Base-by-base conservation (phyloP, 2,888 invertebrate genomes). In the Pollenia angustigena region DNA sequence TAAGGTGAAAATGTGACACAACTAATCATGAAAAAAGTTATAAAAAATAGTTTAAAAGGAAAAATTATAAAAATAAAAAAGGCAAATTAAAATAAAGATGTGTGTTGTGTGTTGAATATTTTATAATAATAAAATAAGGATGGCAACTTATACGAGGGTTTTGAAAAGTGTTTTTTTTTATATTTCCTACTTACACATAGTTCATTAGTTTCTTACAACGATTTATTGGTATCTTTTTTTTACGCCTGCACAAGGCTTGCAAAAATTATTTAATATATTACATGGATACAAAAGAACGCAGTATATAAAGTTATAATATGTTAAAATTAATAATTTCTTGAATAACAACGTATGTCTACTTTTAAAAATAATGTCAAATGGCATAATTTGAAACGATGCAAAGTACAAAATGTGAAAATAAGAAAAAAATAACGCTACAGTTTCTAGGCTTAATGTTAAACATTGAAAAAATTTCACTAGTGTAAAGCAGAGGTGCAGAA, bases 1-100 rank as follows among this genome's bases (percentile, higher is more conserved):
- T 52, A 66, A 86, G 52, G 68, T 82, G 78, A 69, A 85, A 82
- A 66, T 76, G 56, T 80, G 44, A 60, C 23, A 72, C 78, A 72
- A 66, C 64, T 58, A 46, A 66, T 72, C 8, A 52, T 18, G 14
- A 56, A 66, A 74, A 56, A 58, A 50, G n/a, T 52, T 18, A 14
- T 32, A 60, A 8, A 69, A 23, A 23, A 69, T 32, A 50, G 16
- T 56, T 10, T 32, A 68, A 16, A 64, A 16, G 1, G 14, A 54
- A 44, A 54, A 23, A 58, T 18, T 3, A 10, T 58, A 14, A 50
- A 46, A 14, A 16, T 10, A 18, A 16, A 46, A 46, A 44, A 44
- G 4, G 18, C 44, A 32, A 64, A 10, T 16, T 7, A 48, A 54
- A 64, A 18, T 11, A 8, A 64, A 64, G 14, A 40, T 18, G n/a